Base-by-base conservation (phyloP, 2,888 invertebrate genomes). In the Creontiades dilutus region DNA sequence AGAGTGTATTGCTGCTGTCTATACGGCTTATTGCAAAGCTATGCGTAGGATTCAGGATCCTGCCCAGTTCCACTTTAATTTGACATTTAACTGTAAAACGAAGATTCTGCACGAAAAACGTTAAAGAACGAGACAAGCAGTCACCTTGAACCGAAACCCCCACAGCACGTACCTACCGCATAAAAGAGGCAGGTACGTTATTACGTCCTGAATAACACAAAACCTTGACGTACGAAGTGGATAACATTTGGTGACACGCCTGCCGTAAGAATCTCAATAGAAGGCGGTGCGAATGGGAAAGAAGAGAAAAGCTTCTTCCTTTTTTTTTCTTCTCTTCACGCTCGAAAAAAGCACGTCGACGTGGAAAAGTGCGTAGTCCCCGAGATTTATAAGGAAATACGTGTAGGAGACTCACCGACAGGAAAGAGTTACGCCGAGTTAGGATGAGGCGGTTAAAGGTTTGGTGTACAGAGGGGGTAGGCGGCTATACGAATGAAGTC, bases 151-250 rank as follows among this genome's bases (percentile, higher is more conserved):
- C 3, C 37, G 3, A 37, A 37, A 37, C 7, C 7, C 37, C 7
- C 37, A 37, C 37, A 2, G 37, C 37, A 7, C 37, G 37, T 4
- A 37, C 37, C 37, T 4, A 37, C 37, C 37, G 37, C 37, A 37
- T 2, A 37, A 37, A 37, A 37, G 7, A 37, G 37, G 37, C 7
- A 37, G 37, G 37, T 37, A 37, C 37, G 37, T 7, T 37, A 37
- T 37, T 37, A 37, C 37, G 7, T 37, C 37, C 37, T 37, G 37
- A 57, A 57, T 57, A 57, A 57, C 7, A 57, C 7, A n/a, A 5
- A 57, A 57, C 14, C 57, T n/a, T 57, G 57, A 57, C 57, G 57
- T 57, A 57, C 57, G 57, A 57, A 57, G n/a, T 57, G 16, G 57
- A 7, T 16, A 57, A 57, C 14, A 14, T 7, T 7, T 57, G 57